Conservation (phyloP, 1,140 invertebrate species). For the Drosophila murphyi region DNA sequence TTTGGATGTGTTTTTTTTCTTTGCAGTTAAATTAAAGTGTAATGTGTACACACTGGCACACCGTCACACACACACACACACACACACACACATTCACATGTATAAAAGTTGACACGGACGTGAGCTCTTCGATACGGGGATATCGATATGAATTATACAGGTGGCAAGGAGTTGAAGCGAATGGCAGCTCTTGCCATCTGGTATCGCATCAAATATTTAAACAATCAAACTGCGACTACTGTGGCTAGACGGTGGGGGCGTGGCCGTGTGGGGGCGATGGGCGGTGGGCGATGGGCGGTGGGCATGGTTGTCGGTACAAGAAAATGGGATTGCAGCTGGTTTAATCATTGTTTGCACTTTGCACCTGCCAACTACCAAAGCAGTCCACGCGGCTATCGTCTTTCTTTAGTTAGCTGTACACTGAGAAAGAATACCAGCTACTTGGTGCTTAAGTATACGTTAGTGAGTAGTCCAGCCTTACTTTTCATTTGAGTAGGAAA, state of each 20-base stretch:
- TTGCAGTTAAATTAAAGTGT: background rate
- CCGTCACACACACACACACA: constrained; percentile 2
- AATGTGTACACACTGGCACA: no score
- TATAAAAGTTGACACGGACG: background rate
- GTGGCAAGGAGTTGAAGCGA: constrained; percentile 4
- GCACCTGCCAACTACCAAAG: constrained; percentile 64
- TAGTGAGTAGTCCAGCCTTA: no score
- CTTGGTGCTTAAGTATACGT: no score
- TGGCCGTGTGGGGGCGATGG: constrained; percentile 9
- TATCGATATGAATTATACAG: constrained; percentile 46
- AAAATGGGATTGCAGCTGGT: constrained; percentile 25
- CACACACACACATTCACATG: background rate
- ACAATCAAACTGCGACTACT: constrained; percentile 67
- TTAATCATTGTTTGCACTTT: constrained; percentile 69
- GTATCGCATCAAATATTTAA: constrained; percentile 74
- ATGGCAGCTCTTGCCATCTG: constrained; percentile 52
- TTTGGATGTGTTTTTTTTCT: background rate
- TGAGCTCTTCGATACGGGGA: constrained; percentile 7
- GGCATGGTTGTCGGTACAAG: background rate
- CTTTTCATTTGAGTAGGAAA: no score
- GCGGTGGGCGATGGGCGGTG: background rate
- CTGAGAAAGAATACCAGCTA: background rate
- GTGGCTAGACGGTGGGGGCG: constrained; percentile 45
- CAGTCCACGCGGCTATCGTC: background rate
- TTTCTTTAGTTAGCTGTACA: constrained; percentile 3